A percentile compares a stretch with the other conserved stretches of the same genome.
Conservation (phyloP, 2,797 vertebrate genomes). For the Poliocrania exsul region DNA sequence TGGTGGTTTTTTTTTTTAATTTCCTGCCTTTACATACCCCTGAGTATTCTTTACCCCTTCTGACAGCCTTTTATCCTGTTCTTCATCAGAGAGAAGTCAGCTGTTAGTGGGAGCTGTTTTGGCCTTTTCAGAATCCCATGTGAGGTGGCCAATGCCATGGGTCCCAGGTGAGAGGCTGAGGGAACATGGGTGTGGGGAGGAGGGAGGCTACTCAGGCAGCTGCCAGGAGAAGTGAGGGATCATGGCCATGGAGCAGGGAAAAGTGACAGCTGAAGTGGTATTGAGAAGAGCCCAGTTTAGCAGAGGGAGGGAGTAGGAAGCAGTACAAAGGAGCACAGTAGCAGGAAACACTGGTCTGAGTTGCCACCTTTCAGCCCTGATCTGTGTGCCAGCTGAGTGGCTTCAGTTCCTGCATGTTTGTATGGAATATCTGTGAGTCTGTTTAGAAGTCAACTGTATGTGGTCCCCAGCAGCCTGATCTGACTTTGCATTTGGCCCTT, state of each 20-base stretch:
- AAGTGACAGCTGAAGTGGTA: neutral
- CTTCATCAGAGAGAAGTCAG: neutral
- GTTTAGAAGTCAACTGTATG: neutral
- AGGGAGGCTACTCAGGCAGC: neutral
- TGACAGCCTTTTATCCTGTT: neutral
- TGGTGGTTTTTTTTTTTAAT: accelerated
- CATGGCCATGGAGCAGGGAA: neutral
- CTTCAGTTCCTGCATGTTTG: neutral
- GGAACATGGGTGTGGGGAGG: neutral
- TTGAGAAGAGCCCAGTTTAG: neutral
- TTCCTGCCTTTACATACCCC: neutral
- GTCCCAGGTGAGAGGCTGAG: neutral
- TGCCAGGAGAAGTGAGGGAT: neutral
- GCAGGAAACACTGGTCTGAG: neutral
- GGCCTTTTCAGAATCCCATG: neutral
- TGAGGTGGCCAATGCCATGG: neutral
- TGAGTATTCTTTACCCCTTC: neutral
- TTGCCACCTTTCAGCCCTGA: neutral
- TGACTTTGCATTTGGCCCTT: neutral
- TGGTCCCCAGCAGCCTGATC: neutral
- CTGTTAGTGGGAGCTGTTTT: neutral
- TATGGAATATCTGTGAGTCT: neutral
- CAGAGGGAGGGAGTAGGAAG: neutral
- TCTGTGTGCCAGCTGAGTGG: neutral
- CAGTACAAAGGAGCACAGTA: neutral